Evolutionary conservation across 2,797 vertebrate species (phyloP).

Genomic region (Catamblyrhynchus diadema): DNA sequence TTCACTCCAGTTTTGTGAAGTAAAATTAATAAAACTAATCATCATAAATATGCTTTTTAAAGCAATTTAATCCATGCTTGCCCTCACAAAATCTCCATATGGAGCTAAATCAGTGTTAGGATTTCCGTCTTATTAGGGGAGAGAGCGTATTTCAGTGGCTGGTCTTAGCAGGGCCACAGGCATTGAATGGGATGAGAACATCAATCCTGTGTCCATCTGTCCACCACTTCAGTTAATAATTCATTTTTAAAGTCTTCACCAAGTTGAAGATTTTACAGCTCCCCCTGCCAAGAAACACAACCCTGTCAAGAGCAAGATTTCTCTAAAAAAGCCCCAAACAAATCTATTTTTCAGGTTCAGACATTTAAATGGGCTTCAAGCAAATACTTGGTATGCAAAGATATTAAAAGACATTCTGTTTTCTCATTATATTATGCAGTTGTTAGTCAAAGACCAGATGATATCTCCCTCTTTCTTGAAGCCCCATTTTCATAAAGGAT

Average conservation of each 20-base stretch:
- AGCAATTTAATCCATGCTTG: neutral
- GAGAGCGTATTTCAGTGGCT: neutral
- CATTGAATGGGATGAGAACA: neutral
- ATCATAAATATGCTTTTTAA: neutral
- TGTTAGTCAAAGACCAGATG: neutral
- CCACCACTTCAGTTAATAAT: neutral
- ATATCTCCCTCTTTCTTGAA: neutral
- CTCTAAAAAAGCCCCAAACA: neutral
- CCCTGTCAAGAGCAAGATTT: neutral
- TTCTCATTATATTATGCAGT: neutral
- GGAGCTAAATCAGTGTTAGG: neutral
- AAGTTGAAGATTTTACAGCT: neutral
- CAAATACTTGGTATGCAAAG: neutral
- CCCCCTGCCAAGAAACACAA: neutral
- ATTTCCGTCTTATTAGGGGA: neutral
- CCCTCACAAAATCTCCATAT: neutral
- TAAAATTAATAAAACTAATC: neutral
- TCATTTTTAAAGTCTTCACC: neutral
- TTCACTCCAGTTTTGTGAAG: neutral
- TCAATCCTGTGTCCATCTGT: neutral
- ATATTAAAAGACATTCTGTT: neutral
- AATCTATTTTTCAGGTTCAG: neutral
- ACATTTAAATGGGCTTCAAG: neutral
- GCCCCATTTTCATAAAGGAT: neutral
- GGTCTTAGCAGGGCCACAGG: neutral